Percentiles rank a stretch among this genome's conserved stretches.
Conservation (phyloP, 53 echinoderm and acorn worm species). For the Mesocentrotus franciscanus region DNA sequence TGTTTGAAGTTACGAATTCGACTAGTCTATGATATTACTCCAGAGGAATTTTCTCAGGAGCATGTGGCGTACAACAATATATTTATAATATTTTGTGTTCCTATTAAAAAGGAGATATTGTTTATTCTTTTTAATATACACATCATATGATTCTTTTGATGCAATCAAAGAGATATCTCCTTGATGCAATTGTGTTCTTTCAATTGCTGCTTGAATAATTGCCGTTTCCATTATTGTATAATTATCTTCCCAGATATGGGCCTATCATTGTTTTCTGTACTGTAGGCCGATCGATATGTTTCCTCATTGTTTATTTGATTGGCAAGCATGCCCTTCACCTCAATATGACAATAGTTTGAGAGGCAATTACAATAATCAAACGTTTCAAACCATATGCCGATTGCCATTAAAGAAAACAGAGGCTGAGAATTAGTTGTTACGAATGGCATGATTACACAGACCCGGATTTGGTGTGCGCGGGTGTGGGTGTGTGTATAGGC, state of each 20-base stretch:
- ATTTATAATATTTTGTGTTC: too few species aligned
- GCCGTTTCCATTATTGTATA: too few species aligned
- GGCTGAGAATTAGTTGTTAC: neutral
- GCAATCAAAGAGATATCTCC: too few species aligned
- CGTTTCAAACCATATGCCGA: neutral
- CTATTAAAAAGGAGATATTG: too few species aligned
- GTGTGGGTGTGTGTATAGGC: neutral
- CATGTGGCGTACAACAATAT: too few species aligned
- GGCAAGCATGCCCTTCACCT: neutral
- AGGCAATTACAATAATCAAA: neutral
- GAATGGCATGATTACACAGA: neutral
- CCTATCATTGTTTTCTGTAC: neutral
- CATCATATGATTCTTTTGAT: too few species aligned
- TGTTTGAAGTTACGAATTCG: too few species aligned
- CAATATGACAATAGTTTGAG: neutral
- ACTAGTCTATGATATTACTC: too few species aligned
- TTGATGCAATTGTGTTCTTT: too few species aligned
- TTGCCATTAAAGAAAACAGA: neutral
- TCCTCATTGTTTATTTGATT: neutral
- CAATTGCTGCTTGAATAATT: too few species aligned
- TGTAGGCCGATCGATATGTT: neutral
- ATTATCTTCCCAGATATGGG: neutral
- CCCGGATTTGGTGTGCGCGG: neutral
- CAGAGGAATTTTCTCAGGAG: too few species aligned
- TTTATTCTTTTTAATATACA: too few species aligned